Conservation (phyloP, 2,797 vertebrate genomes). For the Sebastes iracundus region DNA sequence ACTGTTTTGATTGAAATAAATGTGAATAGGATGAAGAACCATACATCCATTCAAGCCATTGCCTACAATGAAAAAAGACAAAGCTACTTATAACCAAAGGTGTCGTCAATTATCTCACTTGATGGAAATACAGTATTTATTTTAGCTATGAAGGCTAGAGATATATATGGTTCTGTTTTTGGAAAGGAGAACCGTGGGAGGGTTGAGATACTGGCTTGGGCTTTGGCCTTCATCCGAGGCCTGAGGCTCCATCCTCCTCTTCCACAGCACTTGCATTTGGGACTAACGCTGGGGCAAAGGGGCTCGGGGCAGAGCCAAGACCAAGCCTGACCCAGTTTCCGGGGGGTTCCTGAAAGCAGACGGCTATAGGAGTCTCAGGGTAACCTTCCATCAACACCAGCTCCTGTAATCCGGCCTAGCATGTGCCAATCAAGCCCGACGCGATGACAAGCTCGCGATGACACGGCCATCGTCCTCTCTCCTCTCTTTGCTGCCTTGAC, state of each 20-base stretch:
- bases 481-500: constrained; percentile 68
- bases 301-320: constrained; percentile 54
- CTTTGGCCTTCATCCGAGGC: constrained; percentile 58
- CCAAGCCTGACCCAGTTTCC: constrained; percentile 73
- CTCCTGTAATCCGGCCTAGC: constrained; percentile 73
- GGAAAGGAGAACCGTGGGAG: not conserved
- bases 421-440: constrained; percentile 75
- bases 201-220: constrained; percentile 11
- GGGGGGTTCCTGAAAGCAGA: constrained; percentile 57
- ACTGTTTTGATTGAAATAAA: not conserved
- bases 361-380: constrained; percentile 60
- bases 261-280: constrained; percentile 42
- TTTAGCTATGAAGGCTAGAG: not conserved
- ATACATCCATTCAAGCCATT: not conserved
- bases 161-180: constrained; percentile 11
- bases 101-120: not conserved
- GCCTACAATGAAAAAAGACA: not conserved
- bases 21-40: not conserved
- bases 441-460: constrained; percentile 74
- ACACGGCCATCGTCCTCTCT: constrained; percentile 68
- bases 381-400: constrained; percentile 74
- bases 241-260: constrained; percentile 55
- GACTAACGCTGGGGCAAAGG: constrained; percentile 53
- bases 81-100: not conserved
- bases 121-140: not conserved